These are phyloP conservation scores for Hormaphis cornu DNA, from an alignment of 1,140 invertebrate genomes.

Conservation along the genomic window DNA sequence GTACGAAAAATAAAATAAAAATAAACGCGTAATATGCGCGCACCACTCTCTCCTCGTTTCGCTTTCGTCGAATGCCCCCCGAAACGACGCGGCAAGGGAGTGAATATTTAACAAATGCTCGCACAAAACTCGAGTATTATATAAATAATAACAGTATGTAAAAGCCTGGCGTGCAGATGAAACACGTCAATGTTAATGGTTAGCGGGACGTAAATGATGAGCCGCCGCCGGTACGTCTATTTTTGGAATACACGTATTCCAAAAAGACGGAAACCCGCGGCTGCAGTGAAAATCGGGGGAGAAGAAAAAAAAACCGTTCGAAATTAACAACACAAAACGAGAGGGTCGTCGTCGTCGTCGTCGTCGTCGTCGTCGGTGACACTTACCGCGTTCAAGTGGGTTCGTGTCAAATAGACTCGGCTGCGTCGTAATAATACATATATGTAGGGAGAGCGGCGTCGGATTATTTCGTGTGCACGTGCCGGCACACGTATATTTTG, in stretches of 20 bases:
- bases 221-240: conserved; percentile 21
- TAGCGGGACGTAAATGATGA: conserved; percentile 33
- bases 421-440: neutral
- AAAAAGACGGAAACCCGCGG: conserved; percentile 26
- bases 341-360: conserved; percentile 4
- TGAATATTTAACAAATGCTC: conserved; percentile 19
- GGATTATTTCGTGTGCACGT: conserved; percentile 20
- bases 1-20: no score
- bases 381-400: conserved; percentile 32
- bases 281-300: neutral
- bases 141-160: conserved; percentile 30
- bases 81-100: neutral
- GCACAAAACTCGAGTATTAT: neutral
- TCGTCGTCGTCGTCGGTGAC: neutral
- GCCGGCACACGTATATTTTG: neutral
- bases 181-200: conserved; percentile 32
- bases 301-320: conserved; percentile 2
- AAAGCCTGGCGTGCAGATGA: conserved; percentile 25
- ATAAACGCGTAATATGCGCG: no score
- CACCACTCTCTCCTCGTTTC: no score
- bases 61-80: no score
- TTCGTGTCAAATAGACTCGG: conserved; percentile 18
- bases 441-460: neutral
- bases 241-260: conserved; percentile 13
- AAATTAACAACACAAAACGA: conserved; percentile 31